Percentiles rank a stretch among this genome's conserved stretches.
Conservation (phyloP, 2,888 invertebrate genomes). For the Parnassius mnemosyne region DNA sequence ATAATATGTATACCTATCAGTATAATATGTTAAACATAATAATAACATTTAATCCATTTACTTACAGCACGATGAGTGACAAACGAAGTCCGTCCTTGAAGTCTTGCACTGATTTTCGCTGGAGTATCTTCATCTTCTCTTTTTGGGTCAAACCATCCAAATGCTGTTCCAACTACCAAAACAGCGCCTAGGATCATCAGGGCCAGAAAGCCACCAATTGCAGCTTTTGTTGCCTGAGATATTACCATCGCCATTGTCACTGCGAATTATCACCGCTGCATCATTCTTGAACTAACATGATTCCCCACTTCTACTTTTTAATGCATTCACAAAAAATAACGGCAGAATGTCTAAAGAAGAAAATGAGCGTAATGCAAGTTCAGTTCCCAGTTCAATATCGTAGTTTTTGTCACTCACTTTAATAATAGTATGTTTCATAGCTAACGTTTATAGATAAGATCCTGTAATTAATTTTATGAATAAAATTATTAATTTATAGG, state of each 20-base stretch:
- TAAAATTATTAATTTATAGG: no score
- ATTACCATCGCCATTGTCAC: slow-evolving; percentile 76
- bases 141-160: slow-evolving; percentile 72
- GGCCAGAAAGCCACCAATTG: slow-evolving; percentile 69
- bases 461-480: no score
- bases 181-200: slow-evolving; percentile 74
- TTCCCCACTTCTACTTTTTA: neutral
- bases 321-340: neutral
- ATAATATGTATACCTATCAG: no score
- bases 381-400: no score
- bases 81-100: slow-evolving; percentile 71
- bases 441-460: no score
- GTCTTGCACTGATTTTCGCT: slow-evolving; percentile 68
- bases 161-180: slow-evolving; percentile 68
- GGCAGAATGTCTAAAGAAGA: neutral
- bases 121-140: slow-evolving; percentile 73
- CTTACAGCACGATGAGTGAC: slow-evolving; percentile 75
- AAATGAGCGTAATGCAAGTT: no score
- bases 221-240: slow-evolving; percentile 74
- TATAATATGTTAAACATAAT: no score
- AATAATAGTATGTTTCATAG: no score
- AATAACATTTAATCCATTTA: slow-evolving; percentile 25
- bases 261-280: slow-evolving; percentile 53
- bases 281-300: slow-evolving; percentile 8
- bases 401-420: no score